phyloP scores from a whole-genome alignment of 1,140 invertebrate species.

The Saccostrea echinata region DNA sequence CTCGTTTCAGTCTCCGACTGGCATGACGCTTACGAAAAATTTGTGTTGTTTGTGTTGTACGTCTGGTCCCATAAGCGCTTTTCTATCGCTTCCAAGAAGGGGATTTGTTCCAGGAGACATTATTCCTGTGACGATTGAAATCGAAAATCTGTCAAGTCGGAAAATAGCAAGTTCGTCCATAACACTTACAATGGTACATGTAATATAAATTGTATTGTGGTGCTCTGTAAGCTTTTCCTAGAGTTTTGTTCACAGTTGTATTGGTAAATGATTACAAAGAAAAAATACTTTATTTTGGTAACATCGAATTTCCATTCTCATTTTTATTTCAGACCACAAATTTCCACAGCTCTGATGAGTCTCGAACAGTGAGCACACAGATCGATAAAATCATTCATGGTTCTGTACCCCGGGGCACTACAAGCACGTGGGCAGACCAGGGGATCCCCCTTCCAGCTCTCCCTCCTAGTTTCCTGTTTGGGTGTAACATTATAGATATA shows the following conservation, averaged over 20 bases:
- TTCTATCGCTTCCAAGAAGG: constrained; percentile 64
- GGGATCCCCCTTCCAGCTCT: constrained; percentile 70
- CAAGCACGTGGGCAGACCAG: constrained; percentile 71
- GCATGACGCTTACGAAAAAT: constrained; percentile 26
- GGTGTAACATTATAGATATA: constrained; percentile 76
- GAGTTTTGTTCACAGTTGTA: neutral
- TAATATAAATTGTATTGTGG: neutral
- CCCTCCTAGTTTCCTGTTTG: constrained; percentile 74
- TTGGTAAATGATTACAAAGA: neutral
- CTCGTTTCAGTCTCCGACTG: neutral
- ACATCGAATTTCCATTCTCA: no score
- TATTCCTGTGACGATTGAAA: constrained; percentile 68
- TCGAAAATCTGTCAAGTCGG: constrained; percentile 68
- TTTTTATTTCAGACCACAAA: constrained; percentile 63
- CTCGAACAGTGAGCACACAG: constrained; percentile 64
- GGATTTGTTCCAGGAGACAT: constrained; percentile 74
- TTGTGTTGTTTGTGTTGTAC: constrained; percentile 74
- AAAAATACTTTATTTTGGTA: no score
- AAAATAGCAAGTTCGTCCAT: constrained; percentile 69
- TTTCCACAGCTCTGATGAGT: constrained; percentile 62
- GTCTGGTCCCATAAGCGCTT: constrained; percentile 69
- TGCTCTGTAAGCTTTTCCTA: neutral
- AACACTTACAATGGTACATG: constrained; percentile 69
- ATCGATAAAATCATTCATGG: constrained; percentile 68
- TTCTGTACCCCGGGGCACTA: constrained; percentile 67